Evolutionary conservation across 2,113 vertebrate genomes (phyloP), one percentile per base, ranked within the genome.

Genomic region (Notiomystis cincta): DNA sequence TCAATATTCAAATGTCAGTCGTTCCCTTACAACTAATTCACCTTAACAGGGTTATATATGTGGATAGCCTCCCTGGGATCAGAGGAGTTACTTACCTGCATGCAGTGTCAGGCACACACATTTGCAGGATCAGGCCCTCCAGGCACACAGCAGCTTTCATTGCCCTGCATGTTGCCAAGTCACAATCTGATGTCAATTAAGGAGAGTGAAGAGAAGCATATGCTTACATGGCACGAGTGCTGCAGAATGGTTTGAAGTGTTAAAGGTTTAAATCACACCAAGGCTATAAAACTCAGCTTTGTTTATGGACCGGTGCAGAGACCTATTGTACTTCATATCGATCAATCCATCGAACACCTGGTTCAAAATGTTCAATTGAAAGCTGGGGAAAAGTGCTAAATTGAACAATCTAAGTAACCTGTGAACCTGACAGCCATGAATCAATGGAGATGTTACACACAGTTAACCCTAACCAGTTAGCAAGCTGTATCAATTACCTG

Each of bases 321-420:
- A 94, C 92, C 88, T 95, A 86, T 96, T 95, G 90, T 97, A 50
- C 85, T 93, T 72, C 3, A 60, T 87, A 97, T 96, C 1, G 96
- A 97, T 95, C 90, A 96, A 89, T 78, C 76, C 92, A 84, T 89
- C 87, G 92, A 92, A 83, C 79, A 90, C 67, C 76, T 95, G 92
- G 89, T 94, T 90, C 95, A 87, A 96, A 97, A 93, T 75, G 76
- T 92, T 86, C 88, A 78, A 75, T 50, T 90, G 85, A 95, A 96
- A 96, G 79, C 94, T 85, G 53, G 16, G 76, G 60, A 86, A 96
- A 95, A 95, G 67, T 50, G 44, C 38, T 95, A 94, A 96, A 94
- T 78, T 96, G 96, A 91, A 73, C 79, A 88, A 90, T 71, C 56
- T 83, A 77, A 90, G 64, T 86, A 93, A 96, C 75, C 87, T 62